Percentiles rank a stretch among this genome's conserved stretches.
Conservation (phyloP, 2,888 invertebrate species). For the Dryococelus australis region DNA sequence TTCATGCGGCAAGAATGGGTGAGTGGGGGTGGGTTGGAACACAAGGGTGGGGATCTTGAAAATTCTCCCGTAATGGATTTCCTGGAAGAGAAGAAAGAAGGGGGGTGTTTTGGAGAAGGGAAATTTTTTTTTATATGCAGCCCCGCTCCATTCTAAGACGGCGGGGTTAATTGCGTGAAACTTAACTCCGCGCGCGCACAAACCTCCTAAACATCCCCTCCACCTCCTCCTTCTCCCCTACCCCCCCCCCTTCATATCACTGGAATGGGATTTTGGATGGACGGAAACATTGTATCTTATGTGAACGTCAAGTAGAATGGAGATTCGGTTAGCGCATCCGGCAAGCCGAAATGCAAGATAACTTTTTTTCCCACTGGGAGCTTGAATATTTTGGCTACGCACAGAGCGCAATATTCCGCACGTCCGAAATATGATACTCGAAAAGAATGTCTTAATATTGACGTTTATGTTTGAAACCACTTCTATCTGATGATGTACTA, state of each 20-base stretch:
- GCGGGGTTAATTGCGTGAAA: conserved; percentile 16
- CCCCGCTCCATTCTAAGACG: not conserved
- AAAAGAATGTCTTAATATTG: too few relatives aligned
- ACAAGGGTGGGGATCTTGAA: not conserved
- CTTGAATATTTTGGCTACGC: too few relatives aligned
- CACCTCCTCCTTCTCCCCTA: not conserved
- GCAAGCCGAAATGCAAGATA: not conserved
- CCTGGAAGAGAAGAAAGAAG: too few relatives aligned
- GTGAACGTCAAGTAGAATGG: not conserved
- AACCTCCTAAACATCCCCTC: too few relatives aligned
- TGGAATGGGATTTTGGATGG: not conserved
- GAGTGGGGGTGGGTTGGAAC: not conserved
- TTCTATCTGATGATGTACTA: too few relatives aligned
- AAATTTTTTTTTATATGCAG: not conserved
- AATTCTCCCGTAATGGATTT: not conserved
- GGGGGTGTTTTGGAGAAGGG: not conserved
- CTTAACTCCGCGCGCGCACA: not conserved
- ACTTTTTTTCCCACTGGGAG: too few relatives aligned
- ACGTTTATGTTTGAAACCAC: too few relatives aligned
- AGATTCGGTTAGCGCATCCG: not conserved
- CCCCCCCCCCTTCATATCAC: not conserved
- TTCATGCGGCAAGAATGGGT: not conserved
- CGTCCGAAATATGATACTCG: too few relatives aligned
- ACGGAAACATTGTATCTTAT: not conserved
- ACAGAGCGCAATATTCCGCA: too few relatives aligned